A percentile compares a stretch with the other conserved stretches of the same genome.
Evolutionary conservation across 2,797 vertebrate genomes (phyloP).

Genomic region (Liasis olivaceus): DNA sequence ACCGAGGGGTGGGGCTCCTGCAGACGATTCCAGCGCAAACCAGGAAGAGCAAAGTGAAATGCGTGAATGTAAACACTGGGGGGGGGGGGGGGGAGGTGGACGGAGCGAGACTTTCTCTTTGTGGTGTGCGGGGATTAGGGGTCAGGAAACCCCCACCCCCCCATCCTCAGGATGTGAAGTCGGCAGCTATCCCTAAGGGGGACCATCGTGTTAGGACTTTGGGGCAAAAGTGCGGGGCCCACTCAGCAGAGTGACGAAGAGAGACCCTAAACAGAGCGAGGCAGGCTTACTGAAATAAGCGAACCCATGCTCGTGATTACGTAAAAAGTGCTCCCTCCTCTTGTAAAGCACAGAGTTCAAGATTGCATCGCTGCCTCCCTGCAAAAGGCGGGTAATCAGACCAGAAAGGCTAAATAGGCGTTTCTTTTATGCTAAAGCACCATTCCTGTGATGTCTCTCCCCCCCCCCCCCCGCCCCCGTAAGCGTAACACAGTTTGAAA

Average conservation of each 20-base stretch:
- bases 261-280: background rate
- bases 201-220: no score
- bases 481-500: background rate
- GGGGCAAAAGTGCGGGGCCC: background rate
- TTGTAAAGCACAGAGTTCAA: background rate
- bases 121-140: background rate
- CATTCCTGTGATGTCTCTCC: no score
- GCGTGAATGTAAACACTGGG: background rate
- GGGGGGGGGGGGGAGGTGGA: background rate
- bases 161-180: background rate
- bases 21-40: background rate
- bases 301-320: background rate
- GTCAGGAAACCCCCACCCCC: no score
- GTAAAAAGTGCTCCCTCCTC: background rate
- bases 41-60: conserved; percentile 14
- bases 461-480: no score
- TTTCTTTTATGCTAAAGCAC: background rate
- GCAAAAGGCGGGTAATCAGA: background rate
- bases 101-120: background rate
- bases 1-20: conserved; percentile 7
- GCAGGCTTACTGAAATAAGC: background rate
- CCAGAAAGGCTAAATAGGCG: background rate
- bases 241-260: background rate
- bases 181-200: background rate
- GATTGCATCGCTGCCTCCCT: background rate